Conservation (phyloP, 2,888 invertebrate genomes). For the Parnassius orleans region DNA sequence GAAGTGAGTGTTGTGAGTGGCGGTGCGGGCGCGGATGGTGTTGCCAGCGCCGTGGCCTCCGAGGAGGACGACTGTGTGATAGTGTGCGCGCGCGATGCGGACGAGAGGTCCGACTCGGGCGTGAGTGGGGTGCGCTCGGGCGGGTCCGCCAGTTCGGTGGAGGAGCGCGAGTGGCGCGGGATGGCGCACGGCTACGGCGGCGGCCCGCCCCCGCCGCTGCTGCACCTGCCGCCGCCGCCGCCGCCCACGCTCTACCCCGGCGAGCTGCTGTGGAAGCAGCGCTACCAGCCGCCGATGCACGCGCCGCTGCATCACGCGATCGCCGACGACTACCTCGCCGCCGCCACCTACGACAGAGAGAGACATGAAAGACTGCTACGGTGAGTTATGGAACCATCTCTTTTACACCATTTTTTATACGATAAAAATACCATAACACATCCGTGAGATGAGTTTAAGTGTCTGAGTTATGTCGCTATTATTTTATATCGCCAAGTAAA, state of each 20-base stretch:
- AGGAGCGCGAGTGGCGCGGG: conserved; percentile 88
- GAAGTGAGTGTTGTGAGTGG: conserved; percentile 67
- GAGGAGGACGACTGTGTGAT: conserved; percentile 84
- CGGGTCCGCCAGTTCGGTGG: conserved; percentile 87
- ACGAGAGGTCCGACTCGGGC: conserved; percentile 84
- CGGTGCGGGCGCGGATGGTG: conserved; percentile 74
- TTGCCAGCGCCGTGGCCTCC: conserved; percentile 78
- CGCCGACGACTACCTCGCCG: conserved; percentile 75
- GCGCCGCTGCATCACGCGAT: conserved; percentile 76
- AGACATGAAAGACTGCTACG: conserved; percentile 85
- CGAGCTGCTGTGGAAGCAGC: conserved; percentile 83
- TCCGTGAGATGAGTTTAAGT: too few species aligned
- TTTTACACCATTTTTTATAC: too few species aligned
- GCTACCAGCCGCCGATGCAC: conserved; percentile 79
- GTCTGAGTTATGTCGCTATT: too few species aligned
- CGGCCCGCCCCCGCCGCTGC: conserved; percentile 81
- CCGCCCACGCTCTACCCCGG: conserved; percentile 75
- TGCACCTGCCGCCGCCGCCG: conserved; percentile 73
- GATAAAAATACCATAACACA: too few species aligned
- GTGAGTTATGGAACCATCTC: conserved; percentile 56
- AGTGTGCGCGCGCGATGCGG: conserved; percentile 82
- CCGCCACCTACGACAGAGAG: conserved; percentile 82
- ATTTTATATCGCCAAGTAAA: too few species aligned
- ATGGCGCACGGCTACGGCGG: conserved; percentile 86
- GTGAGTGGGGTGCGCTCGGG: conserved; percentile 88